A percentile compares a stretch with the other conserved stretches of the same genome.
Conservation (phyloP, 2,888 invertebrate species). For the Cheilosia urbana region DNA sequence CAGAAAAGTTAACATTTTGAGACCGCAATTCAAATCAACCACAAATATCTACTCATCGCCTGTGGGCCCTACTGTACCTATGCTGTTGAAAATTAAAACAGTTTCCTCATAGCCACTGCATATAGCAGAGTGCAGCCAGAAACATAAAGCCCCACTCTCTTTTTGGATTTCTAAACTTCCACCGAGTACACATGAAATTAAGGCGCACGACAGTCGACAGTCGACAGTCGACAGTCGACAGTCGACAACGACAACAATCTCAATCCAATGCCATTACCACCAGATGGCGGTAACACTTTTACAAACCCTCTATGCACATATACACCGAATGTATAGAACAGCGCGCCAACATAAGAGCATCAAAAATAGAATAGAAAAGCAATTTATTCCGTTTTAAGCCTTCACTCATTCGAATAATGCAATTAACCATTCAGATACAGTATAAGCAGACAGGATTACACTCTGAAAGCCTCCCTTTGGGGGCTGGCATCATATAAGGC, state of each 20-base stretch:
- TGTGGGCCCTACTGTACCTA: no score
- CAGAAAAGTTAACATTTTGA: no score
- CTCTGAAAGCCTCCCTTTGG: conserved; percentile 50
- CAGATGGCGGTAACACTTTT: conserved; percentile 34
- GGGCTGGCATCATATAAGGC: conserved; percentile 15
- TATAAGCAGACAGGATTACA: conserved; percentile 72
- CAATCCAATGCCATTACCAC: conserved; percentile 50
- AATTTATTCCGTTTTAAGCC: conserved; percentile 73
- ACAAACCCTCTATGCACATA: not conserved
- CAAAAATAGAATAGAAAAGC: conserved; percentile 56
- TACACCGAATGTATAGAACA: conserved; percentile 1
- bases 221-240: no score
- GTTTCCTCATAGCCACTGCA: no score
- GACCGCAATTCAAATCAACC: no score
- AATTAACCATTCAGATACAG: conserved; percentile 74
- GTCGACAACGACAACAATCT: conserved; percentile 27
- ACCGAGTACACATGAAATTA: conserved; percentile 49
- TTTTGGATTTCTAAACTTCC: conserved; percentile 36
- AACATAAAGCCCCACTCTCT: no score
- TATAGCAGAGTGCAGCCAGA: no score
- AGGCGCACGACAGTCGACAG: conserved; percentile 34
- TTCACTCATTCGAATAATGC: conserved; percentile 76
- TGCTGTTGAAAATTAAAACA: no score
- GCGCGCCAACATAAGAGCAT: conserved; percentile 14
- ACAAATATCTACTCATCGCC: no score